phyloP scores from a whole-genome alignment of 2,888 invertebrate species.

The Archips crataeganus region DNA sequence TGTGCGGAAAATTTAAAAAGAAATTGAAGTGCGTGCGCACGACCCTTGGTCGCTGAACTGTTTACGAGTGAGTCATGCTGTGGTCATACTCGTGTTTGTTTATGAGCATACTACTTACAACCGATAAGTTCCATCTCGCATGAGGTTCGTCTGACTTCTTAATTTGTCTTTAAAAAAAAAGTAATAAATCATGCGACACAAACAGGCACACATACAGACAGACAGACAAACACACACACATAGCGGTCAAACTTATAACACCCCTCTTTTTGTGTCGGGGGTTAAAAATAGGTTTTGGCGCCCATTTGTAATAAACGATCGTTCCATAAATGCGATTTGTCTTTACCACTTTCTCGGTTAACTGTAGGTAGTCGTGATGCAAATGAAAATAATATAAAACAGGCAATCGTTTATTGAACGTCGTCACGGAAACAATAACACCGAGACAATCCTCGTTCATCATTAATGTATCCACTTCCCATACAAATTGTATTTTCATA shows the following conservation, averaged over 20 bases:
- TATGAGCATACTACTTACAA: neutral
- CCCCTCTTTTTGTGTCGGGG: too few relatives aligned
- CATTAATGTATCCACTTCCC: constrained; percentile 24
- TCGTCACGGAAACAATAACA: constrained; percentile 13
- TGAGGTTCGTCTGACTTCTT: too few relatives aligned
- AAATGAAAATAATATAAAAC: neutral
- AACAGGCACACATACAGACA: too few relatives aligned
- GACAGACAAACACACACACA: too few relatives aligned
- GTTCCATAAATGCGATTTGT: neutral
- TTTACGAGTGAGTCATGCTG: constrained; percentile 15
- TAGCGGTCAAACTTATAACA: too few relatives aligned
- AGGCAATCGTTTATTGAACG: constrained; percentile 13
- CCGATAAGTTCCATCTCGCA: too few relatives aligned
- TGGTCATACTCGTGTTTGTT: neutral
- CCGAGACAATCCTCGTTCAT: constrained; percentile 26
- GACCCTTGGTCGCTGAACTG: constrained; percentile 31
- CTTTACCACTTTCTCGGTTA: neutral
- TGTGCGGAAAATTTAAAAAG: constrained; percentile 23
- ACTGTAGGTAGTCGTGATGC: neutral
- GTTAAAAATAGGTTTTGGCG: too few relatives aligned
- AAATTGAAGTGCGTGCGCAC: constrained; percentile 15
- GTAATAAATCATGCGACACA: too few relatives aligned
- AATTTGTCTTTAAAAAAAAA: too few relatives aligned
- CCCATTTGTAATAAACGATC: too few relatives aligned
- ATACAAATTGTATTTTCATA: neutral